Percentiles rank a stretch among this genome's conserved stretches.
Conservation (phyloP, 2,888 invertebrate genomes). For the Cataglyphis livida region DNA sequence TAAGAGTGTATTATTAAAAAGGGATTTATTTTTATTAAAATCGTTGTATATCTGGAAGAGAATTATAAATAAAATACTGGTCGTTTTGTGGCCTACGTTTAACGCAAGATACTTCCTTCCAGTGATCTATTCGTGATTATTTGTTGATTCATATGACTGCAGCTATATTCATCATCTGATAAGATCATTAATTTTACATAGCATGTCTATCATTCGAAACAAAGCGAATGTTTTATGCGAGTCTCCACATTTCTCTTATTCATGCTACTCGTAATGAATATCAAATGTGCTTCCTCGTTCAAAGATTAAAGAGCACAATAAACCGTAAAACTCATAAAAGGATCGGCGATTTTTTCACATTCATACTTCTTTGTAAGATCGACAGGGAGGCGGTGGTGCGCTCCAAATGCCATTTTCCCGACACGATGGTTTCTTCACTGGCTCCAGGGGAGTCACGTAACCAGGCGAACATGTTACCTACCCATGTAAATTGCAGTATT, state of each 20-base stretch:
- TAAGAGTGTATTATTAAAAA: constrained; percentile 19
- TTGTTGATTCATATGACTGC: constrained; percentile 21
- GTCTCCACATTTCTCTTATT: constrained; percentile 15
- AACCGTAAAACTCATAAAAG: neutral
- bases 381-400: constrained; percentile 89
- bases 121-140: constrained; percentile 45
- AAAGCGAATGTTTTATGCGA: constrained; percentile 1
- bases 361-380: constrained; percentile 88
- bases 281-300: constrained; percentile 10
- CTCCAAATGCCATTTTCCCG: constrained; percentile 90
- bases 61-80: constrained; percentile 39
- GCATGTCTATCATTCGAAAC: constrained; percentile 24
- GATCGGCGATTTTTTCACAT: neutral
- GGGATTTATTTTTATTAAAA: constrained; percentile 47
- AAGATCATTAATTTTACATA: constrained; percentile 35
- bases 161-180: constrained; percentile 26
- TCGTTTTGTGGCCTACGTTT: constrained; percentile 17
- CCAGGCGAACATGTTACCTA: constrained; percentile 89
- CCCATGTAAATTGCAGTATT: neutral
- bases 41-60: constrained; percentile 33
- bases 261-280: constrained; percentile 50
- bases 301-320: constrained; percentile 23
- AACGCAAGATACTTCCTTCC: constrained; percentile 33
- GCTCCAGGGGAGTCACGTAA: constrained; percentile 86
- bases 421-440: constrained; percentile 89